Evolutionary conservation across 2,113 vertebrate species (phyloP).

Genomic region (Plestiodon gilberti): DNA sequence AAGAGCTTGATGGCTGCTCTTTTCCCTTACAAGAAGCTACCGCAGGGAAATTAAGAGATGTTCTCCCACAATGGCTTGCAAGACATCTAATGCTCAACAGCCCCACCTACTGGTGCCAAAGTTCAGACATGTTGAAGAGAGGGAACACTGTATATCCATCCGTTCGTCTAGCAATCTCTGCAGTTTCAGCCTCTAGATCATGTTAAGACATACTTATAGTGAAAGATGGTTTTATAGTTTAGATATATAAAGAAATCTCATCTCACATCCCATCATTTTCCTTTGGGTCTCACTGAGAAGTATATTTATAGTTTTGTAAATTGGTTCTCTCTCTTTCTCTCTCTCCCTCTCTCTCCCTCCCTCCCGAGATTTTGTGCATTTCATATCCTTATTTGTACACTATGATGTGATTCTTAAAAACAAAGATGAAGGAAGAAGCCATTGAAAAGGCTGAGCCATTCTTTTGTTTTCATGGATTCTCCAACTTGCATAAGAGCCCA

Average conservation of each 20-base stretch:
- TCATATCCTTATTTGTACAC: neutral
- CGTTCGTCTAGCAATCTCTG: neutral
- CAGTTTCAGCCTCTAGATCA: neutral
- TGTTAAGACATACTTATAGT: neutral
- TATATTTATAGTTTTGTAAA: neutral
- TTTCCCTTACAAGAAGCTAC: slow-evolving; percentile 13
- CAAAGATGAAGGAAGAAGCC: neutral
- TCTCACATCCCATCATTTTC: rapidly evolving
- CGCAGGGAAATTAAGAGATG: slow-evolving; percentile 9
- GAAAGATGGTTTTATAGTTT: neutral
- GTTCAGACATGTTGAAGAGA: neutral
- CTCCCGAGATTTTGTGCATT: neutral
- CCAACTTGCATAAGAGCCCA: neutral
- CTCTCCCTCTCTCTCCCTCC: neutral
- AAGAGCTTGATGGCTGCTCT: slow-evolving; percentile 25
- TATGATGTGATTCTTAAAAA: neutral
- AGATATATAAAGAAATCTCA: rapidly evolving
- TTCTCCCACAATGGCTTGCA: slow-evolving; percentile 8
- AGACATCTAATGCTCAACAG: slow-evolving; percentile 57
- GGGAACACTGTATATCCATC: rapidly evolving
- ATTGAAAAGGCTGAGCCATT: neutral
- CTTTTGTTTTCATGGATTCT: neutral
- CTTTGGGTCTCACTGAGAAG: neutral
- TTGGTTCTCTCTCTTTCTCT: neutral
- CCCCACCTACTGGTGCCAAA: slow-evolving; percentile 68